phyloP scores from a whole-genome alignment of 2,113 vertebrate species.

The Cryptomyrus ogoouensis region DNA sequence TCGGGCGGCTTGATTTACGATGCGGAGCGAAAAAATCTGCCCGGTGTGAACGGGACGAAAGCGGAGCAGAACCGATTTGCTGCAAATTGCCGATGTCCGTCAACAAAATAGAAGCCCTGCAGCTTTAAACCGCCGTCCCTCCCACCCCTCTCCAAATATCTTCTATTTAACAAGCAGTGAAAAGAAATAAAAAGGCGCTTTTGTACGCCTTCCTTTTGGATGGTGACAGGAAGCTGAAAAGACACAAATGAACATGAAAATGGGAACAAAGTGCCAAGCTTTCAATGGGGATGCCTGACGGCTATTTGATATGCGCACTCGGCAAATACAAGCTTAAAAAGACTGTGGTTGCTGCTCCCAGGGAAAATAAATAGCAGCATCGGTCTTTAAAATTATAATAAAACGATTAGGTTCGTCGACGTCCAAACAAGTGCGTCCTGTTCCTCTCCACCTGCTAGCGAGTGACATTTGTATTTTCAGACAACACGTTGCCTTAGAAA shows the following conservation, averaged over 20 bases:
- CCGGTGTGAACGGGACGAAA: neutral
- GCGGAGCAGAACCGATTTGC: slow-evolving; percentile 32
- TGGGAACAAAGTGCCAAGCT: slow-evolving; percentile 81
- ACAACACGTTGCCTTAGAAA: slow-evolving; percentile 17
- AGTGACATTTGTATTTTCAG: neutral
- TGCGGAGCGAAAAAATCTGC: neutral
- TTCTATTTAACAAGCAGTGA: slow-evolving; percentile 82
- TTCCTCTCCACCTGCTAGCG: neutral
- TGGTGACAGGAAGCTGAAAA: slow-evolving; percentile 69
- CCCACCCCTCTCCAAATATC: slow-evolving; percentile 78
- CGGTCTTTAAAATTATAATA: slow-evolving; percentile 5
- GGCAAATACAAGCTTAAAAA: slow-evolving; percentile 51
- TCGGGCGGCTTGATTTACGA: neutral
- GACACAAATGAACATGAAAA: slow-evolving; percentile 75
- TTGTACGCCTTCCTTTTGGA: slow-evolving; percentile 77
- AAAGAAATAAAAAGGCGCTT: slow-evolving; percentile 82
- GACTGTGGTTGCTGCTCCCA: slow-evolving; percentile 7
- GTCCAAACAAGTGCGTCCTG: neutral
- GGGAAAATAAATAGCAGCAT: slow-evolving; percentile 23
- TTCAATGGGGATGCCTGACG: slow-evolving; percentile 63
- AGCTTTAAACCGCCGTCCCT: slow-evolving; percentile 77
- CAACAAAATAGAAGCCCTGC: slow-evolving; percentile 62
- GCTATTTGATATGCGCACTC: slow-evolving; percentile 64
- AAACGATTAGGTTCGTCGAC: neutral
- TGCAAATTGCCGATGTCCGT: slow-evolving; percentile 54